phyloP scores from a whole-genome alignment of 2,888 invertebrate genomes.

The Gerris lacustris region DNA sequence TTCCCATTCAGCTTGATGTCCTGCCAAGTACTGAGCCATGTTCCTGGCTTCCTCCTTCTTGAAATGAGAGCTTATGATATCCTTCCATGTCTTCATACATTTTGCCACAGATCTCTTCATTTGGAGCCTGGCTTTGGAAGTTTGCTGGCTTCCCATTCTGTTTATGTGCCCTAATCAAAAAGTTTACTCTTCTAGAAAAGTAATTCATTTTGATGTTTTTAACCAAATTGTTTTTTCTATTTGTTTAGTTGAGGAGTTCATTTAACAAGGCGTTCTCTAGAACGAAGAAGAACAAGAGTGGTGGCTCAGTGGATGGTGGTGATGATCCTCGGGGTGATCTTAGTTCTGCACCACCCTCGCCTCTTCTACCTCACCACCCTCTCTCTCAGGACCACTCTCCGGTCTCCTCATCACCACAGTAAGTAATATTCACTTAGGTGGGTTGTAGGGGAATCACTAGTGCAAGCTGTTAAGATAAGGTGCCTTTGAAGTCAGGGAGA shows the following conservation, averaged over 20 bases:
- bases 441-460: too few species aligned
- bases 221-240: constrained; percentile 16
- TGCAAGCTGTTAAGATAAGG: too few species aligned
- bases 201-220: too few species aligned
- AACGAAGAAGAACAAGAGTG: constrained; percentile 48
- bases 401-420: constrained; percentile 16
- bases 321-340: constrained; percentile 41
- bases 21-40: too few species aligned
- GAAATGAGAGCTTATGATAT: not conserved
- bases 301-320: constrained; percentile 38
- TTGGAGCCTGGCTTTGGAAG: too few species aligned
- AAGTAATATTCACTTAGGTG: not conserved
- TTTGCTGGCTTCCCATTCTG: too few species aligned
- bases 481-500: too few species aligned
- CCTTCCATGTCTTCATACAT: too few species aligned
- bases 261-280: constrained; percentile 95
- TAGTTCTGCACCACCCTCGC: constrained; percentile 43
- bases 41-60: constrained; percentile 2
- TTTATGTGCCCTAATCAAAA: too few species aligned
- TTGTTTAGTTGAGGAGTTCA: constrained; percentile 69
- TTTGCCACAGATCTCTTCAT: too few species aligned
- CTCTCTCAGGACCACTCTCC: constrained; percentile 1
- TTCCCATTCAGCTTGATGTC: too few species aligned
- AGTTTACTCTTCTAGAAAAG: too few species aligned
- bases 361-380: constrained; percentile 37